Evolutionary conservation across 2,797 vertebrate genomes (phyloP).

Genomic region (Poeciliopsis infans): DNA sequence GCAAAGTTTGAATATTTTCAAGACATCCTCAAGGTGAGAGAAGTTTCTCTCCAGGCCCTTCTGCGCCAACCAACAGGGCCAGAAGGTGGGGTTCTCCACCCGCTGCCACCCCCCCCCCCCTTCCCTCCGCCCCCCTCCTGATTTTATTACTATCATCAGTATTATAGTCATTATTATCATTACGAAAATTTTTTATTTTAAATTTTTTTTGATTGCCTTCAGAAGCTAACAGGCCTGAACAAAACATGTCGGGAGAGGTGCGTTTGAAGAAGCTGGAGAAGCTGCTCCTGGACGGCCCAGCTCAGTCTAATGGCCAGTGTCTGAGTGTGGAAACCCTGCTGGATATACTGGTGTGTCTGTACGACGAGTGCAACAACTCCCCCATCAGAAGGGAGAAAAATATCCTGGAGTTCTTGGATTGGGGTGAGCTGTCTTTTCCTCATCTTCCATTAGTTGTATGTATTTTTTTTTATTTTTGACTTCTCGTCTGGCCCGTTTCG

Average conservation of each 20-base stretch:
- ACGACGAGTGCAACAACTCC: slow-evolving; percentile 97
- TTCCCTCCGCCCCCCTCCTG: background rate
- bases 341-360: slow-evolving; percentile 97
- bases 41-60: slow-evolving; percentile 54
- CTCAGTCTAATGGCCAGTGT: slow-evolving; percentile 88
- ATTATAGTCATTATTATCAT: no score
- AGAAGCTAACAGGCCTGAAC: slow-evolving; percentile 38
- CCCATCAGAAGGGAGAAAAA: slow-evolving; percentile 97
- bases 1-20: slow-evolving; percentile 54
- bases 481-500: slow-evolving; percentile 14
- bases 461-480: slow-evolving; percentile 1
- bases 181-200: background rate
- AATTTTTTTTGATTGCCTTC: slow-evolving; percentile 34
- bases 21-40: slow-evolving; percentile 61
- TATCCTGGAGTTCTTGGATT: slow-evolving; percentile 94
- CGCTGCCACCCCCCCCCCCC: background rate
- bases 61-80: slow-evolving; percentile 51
- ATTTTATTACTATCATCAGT: no score
- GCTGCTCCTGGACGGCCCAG: slow-evolving; percentile 93
- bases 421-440: slow-evolving; percentile 85
- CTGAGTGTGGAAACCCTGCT: slow-evolving; percentile 96
- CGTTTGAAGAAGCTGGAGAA: slow-evolving; percentile 98
- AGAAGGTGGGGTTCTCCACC: slow-evolving; percentile 33
- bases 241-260: slow-evolving; percentile 96
- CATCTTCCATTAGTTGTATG: background rate